A percentile compares a stretch with the other conserved stretches of the same genome.
phyloP scores from a whole-genome alignment of 2,888 invertebrate genomes.

The Acleris emargana region DNA sequence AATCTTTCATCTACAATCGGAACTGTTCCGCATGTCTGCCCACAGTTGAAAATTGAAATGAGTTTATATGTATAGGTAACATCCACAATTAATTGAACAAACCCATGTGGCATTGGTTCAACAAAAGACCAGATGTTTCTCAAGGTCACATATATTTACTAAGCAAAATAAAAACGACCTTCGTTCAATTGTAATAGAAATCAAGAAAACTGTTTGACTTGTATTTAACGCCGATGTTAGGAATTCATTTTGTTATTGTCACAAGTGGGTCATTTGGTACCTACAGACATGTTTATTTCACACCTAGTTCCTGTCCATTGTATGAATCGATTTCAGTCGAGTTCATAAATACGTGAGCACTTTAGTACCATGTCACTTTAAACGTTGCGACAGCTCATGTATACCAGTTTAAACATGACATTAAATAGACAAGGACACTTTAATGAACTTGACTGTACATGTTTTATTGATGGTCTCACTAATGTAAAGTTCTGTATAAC shows the following conservation, averaged over 20 bases:
- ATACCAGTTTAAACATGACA: too few relatives aligned
- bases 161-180: constrained; percentile 20
- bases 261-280: constrained; percentile 20
- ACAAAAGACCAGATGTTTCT: constrained; percentile 35
- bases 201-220: background rate
- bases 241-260: constrained; percentile 18
- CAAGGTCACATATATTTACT: constrained; percentile 12
- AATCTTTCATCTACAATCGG: constrained; percentile 1
- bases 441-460: too few relatives aligned
- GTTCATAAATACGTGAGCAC: too few relatives aligned
- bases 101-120: constrained; percentile 27
- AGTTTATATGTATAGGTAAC: background rate
- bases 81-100: constrained; percentile 11
- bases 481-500: too few relatives aligned
- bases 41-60: constrained; percentile 13
- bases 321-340: too few relatives aligned
- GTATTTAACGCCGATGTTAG: constrained; percentile 17
- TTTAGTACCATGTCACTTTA: too few relatives aligned
- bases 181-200: constrained; percentile 13
- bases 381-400: too few relatives aligned
- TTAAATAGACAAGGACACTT: too few relatives aligned
- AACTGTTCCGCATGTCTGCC: constrained; percentile 17
- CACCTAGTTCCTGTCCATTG: too few relatives aligned
- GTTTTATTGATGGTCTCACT: too few relatives aligned
- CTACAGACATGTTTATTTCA: background rate